Evolutionary conservation across 2,113 vertebrate genomes (phyloP).

Genomic region (Phoenicopterus ruber): DNA sequence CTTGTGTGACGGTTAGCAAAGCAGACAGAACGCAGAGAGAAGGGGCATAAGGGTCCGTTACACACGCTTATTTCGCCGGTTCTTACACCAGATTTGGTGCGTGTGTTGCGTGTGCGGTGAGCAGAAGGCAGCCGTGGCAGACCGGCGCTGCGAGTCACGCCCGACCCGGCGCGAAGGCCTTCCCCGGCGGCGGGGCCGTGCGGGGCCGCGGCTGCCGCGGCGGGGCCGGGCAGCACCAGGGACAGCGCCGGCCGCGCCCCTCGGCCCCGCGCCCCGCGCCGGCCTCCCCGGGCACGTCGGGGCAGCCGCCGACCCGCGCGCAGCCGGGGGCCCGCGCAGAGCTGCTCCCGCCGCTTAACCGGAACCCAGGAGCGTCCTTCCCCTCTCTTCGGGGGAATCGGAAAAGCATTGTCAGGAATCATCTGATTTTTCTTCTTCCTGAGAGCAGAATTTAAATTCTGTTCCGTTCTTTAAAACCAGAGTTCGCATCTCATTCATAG

Average conservation of each 20-base stretch:
- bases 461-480: background rate
- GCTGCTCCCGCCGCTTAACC: background rate
- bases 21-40: background rate
- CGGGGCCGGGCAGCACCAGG: background rate
- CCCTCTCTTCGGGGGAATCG: background rate
- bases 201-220: background rate
- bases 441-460: background rate
- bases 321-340: background rate
- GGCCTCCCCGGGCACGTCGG: too few relatives aligned
- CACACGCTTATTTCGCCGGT: too few relatives aligned
- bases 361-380: background rate
- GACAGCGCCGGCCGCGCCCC: background rate
- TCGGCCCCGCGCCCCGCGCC: background rate
- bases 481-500: background rate
- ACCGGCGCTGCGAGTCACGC: background rate
- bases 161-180: background rate
- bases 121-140: background rate
- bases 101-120: background rate
- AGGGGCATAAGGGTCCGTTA: background rate
- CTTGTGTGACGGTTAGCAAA: background rate
- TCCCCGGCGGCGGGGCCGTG: background rate
- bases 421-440: background rate
- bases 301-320: too few relatives aligned
- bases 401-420: background rate
- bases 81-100: accelerated